Conservation (phyloP, 2,888 invertebrate species). For the Ormyrus labotus region DNA sequence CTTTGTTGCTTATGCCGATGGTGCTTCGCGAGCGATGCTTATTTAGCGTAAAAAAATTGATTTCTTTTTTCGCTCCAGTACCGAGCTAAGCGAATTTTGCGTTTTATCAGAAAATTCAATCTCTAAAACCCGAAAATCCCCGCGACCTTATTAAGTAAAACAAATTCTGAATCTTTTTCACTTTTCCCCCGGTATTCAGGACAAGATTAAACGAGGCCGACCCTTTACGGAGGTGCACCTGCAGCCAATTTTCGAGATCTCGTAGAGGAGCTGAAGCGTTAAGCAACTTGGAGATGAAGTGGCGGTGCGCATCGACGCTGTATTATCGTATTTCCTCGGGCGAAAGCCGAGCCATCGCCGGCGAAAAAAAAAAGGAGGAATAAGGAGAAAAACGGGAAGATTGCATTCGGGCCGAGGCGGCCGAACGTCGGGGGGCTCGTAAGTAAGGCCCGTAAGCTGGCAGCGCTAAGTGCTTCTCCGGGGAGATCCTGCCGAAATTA, state of each 20-base stretch:
- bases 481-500: conserved; percentile 58
- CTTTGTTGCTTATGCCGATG: not conserved
- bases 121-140: no score
- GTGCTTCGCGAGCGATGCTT: no score
- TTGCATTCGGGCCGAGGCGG: conserved; percentile 14
- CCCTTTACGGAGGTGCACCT: no score
- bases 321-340: conserved; percentile 44
- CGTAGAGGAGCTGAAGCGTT: conserved; percentile 1
- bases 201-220: no score
- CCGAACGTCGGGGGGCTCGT: conserved; percentile 57
- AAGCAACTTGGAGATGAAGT: conserved; percentile 28
- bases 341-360: conserved; percentile 54
- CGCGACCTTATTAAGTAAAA: no score
- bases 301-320: conserved; percentile 3
- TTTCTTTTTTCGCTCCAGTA: no score
- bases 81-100: no score
- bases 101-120: no score
- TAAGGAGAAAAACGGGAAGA: conserved; percentile 36
- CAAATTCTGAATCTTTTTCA: no score
- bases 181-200: no score
- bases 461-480: conserved; percentile 59
- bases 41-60: no score
- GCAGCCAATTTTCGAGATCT: conserved; percentile 34
- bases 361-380: conserved; percentile 24
- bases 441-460: conserved; percentile 57